Conservation (phyloP, 2,113 vertebrate genomes). For the Psittacara wagleri region DNA sequence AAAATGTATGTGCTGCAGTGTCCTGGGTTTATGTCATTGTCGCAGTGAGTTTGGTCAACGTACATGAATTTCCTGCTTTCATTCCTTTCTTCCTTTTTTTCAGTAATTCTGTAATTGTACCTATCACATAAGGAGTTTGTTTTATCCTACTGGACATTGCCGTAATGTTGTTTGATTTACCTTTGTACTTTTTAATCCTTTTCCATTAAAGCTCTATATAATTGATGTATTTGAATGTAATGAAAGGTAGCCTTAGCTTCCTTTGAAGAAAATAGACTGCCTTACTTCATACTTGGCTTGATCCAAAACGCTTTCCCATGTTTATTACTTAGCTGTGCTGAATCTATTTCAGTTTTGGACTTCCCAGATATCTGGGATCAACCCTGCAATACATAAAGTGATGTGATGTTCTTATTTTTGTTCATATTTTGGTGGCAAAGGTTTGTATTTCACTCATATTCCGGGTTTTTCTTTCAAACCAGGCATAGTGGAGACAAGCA, state of each 20-base stretch:
- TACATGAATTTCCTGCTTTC: not conserved
- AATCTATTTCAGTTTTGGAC: not conserved
- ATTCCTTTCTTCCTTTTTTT: not conserved
- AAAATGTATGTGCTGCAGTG: not conserved
- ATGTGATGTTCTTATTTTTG: not conserved
- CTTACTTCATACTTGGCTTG: constrained; percentile 21
- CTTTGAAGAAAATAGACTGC: constrained; percentile 4
- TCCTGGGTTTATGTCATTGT: not conserved
- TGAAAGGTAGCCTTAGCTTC: not conserved
- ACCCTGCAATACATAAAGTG: not conserved
- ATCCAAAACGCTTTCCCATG: not conserved
- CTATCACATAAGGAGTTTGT: not conserved
- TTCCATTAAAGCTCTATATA: not conserved
- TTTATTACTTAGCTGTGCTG: not conserved
- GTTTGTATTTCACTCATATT: not conserved
- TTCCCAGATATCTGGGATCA: not conserved
- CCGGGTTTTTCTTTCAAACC: not conserved
- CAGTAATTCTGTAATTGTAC: not conserved
- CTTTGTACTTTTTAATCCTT: constrained; percentile 6
- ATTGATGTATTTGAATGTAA: not conserved
- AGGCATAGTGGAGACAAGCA: not conserved
- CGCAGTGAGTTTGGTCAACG: not conserved
- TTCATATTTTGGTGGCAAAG: not conserved
- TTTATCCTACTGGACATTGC: not conserved
- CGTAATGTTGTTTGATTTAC: not conserved